Conservation (phyloP, 2,888 invertebrate species). For the Agrotis segetum region DNA sequence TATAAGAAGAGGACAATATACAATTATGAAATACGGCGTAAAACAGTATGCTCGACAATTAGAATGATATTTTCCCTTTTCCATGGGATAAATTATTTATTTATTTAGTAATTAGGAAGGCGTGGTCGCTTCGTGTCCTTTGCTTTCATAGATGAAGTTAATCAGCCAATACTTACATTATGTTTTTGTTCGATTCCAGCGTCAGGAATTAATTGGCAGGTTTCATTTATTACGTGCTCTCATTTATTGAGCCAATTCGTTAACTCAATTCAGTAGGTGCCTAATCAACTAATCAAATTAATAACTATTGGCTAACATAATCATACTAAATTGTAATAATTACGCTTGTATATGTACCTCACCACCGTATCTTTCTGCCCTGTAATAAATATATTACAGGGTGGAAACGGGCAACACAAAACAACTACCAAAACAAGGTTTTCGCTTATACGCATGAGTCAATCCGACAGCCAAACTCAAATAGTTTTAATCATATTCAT, state of each 20-base stretch:
- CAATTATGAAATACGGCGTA: conserved; percentile 7
- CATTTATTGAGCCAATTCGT: conserved; percentile 33
- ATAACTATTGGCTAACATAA: conserved; percentile 38
- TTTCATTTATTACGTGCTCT: conserved; percentile 49
- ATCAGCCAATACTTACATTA: conserved; percentile 25
- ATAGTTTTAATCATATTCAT: conserved; percentile 4
- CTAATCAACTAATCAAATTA: conserved; percentile 44
- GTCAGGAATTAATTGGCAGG: conserved; percentile 43
- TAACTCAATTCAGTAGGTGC: conserved; percentile 22
- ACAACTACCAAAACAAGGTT: conserved; percentile 12
- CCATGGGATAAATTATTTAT: conserved; percentile 17
- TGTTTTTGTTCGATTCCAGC: conserved; percentile 45
- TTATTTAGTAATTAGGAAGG: conserved; percentile 29
- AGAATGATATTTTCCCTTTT: background rate
- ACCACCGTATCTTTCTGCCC: no score
- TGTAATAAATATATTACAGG: background rate
- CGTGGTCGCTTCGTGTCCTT: conserved; percentile 17
- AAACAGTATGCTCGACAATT: conserved; percentile 21
- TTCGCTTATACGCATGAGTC: background rate
- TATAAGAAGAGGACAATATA: conserved; percentile 8
- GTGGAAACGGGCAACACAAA: background rate
- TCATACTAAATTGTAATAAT: conserved; percentile 27
- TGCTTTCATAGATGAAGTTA: conserved; percentile 29
- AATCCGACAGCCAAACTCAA: background rate
- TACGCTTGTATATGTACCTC: background rate